These are phyloP conservation scores for Carpatolechia fugitivella DNA, from an alignment of 2,888 invertebrate species.

Conservation along the genomic window DNA sequence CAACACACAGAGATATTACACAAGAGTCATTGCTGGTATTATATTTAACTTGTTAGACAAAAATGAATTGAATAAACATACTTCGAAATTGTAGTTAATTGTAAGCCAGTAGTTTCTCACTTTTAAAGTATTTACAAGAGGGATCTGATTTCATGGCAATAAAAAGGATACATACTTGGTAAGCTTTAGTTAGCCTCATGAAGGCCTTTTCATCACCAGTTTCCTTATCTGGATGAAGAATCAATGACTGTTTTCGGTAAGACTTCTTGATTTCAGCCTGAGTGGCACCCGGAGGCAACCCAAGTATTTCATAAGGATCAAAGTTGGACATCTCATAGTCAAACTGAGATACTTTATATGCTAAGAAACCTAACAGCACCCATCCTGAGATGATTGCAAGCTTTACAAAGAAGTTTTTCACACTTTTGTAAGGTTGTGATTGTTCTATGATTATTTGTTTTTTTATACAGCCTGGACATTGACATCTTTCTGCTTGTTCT, in stretches of 20 bases:
- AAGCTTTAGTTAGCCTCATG: constrained; percentile 97
- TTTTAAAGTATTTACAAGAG: no score
- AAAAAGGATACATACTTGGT: constrained; percentile 82
- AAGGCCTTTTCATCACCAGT: constrained; percentile 98
- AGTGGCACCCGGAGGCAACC: constrained; percentile 91
- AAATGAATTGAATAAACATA: no score
- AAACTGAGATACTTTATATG: constrained; percentile 96
- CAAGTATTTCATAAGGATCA: constrained; percentile 98
- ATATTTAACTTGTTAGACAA: no score
- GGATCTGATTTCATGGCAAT: no score
- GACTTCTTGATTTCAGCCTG: constrained; percentile 95
- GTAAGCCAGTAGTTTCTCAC: no score
- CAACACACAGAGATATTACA: no score
- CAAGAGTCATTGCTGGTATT: no score
- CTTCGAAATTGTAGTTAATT: no score
- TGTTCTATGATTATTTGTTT: constrained; percentile 90
- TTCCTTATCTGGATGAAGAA: constrained; percentile 98
- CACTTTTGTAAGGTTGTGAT: constrained; percentile 92
- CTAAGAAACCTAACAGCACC: constrained; percentile 87
- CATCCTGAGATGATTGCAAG: constrained; percentile 89
- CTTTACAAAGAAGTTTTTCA: constrained; percentile 90
- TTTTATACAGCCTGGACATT: constrained; percentile 91
- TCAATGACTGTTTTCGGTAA: constrained; percentile 94
- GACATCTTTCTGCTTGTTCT: constrained; percentile 88
- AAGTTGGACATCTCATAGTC: constrained; percentile 99